A percentile compares a stretch with the other conserved stretches of the same genome.
phyloP scores from a whole-genome alignment of 2,113 vertebrate species.

The Taurulus bubalis region DNA sequence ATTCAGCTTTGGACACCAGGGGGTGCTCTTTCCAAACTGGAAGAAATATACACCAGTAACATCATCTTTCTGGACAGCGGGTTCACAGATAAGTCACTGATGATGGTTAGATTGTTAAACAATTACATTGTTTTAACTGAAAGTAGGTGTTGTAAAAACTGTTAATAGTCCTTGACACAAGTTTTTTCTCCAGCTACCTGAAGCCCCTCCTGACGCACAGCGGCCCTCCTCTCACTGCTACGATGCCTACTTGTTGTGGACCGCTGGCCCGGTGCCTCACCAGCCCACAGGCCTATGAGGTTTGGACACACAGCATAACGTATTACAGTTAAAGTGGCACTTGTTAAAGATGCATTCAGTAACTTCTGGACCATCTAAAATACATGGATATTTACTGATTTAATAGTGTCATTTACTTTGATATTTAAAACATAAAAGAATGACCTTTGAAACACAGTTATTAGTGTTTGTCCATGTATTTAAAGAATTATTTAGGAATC shows the following conservation, averaged over 20 bases:
- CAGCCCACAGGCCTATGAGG: constrained; percentile 93
- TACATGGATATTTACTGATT: neutral
- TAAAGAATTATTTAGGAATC: neutral
- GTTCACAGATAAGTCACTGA: neutral
- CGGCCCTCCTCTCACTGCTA: constrained; percentile 91
- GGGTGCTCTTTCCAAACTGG: constrained; percentile 30
- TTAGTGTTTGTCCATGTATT: neutral
- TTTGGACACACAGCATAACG: constrained; percentile 61
- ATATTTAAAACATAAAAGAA: neutral
- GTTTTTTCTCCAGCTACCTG: constrained; percentile 86
- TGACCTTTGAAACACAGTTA: neutral
- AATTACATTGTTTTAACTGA: neutral
- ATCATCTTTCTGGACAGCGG: neutral
- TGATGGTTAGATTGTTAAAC: neutral
- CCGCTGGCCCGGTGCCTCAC: constrained; percentile 92
- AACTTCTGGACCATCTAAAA: neutral
- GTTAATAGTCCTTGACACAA: constrained; percentile 69
- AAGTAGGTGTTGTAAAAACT: neutral
- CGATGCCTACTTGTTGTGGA: constrained; percentile 91
- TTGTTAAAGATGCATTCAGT: neutral
- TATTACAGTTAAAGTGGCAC: too few species aligned
- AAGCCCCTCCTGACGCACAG: constrained; percentile 96
- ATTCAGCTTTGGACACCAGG: constrained; percentile 45
- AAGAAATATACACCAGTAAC: neutral
- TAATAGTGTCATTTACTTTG: neutral